Evolutionary conservation across 1,140 invertebrate species (phyloP).

Genomic region (Andrena cerasifolii): DNA sequence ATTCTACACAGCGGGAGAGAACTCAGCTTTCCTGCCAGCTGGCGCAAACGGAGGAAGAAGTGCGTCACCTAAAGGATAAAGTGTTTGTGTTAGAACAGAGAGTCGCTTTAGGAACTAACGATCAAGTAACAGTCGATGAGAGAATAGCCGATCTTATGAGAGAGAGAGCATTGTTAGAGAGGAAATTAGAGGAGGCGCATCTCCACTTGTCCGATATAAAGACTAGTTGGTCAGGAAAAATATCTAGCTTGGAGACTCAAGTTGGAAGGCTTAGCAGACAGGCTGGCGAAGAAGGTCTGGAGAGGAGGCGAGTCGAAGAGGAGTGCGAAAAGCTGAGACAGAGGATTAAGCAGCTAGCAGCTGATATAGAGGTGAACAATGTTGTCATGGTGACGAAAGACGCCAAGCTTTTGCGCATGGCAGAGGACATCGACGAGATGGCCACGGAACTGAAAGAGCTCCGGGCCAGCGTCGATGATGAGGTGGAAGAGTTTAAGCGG

Average conservation of each 20-base stretch:
- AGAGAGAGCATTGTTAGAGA: constrained; percentile 87
- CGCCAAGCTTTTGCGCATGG: constrained; percentile 86
- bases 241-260: constrained; percentile 92
- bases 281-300: constrained; percentile 90
- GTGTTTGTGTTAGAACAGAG: constrained; percentile 86
- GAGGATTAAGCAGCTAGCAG: constrained; percentile 85
- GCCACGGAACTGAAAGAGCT: constrained; percentile 85
- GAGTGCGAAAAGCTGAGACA: constrained; percentile 87
- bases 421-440: constrained; percentile 86
- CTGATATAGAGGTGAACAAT: constrained; percentile 87
- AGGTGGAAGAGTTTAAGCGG: constrained; percentile 84
- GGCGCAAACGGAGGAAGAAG: constrained; percentile 85
- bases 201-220: constrained; percentile 94
- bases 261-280: constrained; percentile 89
- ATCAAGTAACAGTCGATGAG: constrained; percentile 85
- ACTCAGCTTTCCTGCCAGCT: constrained; percentile 84
- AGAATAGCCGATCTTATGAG: constrained; percentile 80
- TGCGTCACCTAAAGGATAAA: constrained; percentile 86
- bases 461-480: constrained; percentile 84
- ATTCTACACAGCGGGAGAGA: constrained; percentile 85
- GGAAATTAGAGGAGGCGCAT: constrained; percentile 91
- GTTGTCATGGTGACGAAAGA: constrained; percentile 88
- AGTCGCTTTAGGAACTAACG: constrained; percentile 80
- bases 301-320: constrained; percentile 88
- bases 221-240: constrained; percentile 94